phyloP scores from a whole-genome alignment of 2,888 invertebrate species.

The Lissocephala sabroskyi region DNA sequence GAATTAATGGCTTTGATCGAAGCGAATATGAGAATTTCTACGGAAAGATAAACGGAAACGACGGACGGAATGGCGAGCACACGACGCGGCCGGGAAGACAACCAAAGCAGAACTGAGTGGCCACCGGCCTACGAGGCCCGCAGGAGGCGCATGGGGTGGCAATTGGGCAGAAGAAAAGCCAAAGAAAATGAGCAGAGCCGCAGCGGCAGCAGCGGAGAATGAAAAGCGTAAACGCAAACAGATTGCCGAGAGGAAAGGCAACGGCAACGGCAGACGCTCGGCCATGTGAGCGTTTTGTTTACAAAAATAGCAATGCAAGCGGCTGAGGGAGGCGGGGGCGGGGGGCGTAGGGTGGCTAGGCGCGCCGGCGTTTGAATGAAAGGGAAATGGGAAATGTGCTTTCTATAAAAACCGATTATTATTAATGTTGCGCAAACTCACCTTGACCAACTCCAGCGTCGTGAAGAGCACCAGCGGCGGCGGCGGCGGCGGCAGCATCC shows the following conservation, averaged over 20 bases:
- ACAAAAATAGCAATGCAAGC: slow-evolving; percentile 9
- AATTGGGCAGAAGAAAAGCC: slow-evolving; percentile 13
- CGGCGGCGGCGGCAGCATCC: neutral
- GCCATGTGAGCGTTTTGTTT: slow-evolving; percentile 16
- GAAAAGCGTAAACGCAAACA: neutral
- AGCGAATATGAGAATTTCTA: too few relatives aligned
- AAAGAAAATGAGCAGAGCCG: slow-evolving; percentile 20
- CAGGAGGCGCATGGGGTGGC: slow-evolving; percentile 11
- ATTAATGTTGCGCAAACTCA: slow-evolving; percentile 17
- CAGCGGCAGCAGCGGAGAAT: slow-evolving; percentile 7
- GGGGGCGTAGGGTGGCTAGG: neutral
- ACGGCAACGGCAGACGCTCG: too few relatives aligned
- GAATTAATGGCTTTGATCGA: too few relatives aligned
- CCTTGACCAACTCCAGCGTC: slow-evolving; percentile 23
- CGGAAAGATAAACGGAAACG: too few relatives aligned
- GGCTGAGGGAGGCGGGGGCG: neutral
- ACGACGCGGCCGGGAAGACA: slow-evolving; percentile 51
- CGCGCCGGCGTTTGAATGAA: slow-evolving; percentile 18
- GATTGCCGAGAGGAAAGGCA: too few relatives aligned
- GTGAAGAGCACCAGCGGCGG: neutral
- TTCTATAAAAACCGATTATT: too few relatives aligned
- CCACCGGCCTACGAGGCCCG: slow-evolving; percentile 12
- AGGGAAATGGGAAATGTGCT: slow-evolving; percentile 1
- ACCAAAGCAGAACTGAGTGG: slow-evolving; percentile 51
- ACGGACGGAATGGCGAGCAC: slow-evolving; percentile 11